phyloP scores from a whole-genome alignment of 2,888 invertebrate genomes.

The Eristalis pertinax region DNA sequence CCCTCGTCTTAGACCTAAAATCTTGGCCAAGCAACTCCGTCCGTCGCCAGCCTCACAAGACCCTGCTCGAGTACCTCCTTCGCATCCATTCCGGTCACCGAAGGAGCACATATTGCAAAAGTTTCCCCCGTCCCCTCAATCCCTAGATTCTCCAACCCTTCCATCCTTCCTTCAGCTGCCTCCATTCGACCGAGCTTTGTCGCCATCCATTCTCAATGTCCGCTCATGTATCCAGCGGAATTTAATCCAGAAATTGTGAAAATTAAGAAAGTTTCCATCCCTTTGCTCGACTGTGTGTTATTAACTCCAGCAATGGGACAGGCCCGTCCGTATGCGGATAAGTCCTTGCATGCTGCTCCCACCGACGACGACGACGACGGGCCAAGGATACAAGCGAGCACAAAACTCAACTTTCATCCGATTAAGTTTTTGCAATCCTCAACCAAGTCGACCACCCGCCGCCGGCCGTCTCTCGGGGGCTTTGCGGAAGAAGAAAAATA shows the following conservation, averaged over 20 bases:
- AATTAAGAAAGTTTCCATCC: constrained; percentile 65
- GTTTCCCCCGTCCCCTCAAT: not conserved
- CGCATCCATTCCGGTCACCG: not conserved
- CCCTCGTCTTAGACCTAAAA: too few relatives aligned
- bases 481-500: constrained; percentile 41
- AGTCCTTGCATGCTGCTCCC: constrained; percentile 52
- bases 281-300: constrained; percentile 28
- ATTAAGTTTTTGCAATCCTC: constrained; percentile 63
- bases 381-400: constrained; percentile 31
- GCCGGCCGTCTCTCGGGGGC: not conserved
- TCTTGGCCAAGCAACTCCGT: not conserved
- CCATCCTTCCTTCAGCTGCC: not conserved
- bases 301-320: constrained; percentile 43
- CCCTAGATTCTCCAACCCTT: not conserved
- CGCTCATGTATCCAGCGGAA: constrained; percentile 53
- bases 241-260: constrained; percentile 66
- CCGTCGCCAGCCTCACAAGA: not conserved
- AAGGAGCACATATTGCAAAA: not conserved
- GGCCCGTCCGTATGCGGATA: constrained; percentile 32
- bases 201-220: constrained; percentile 43
- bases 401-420: constrained; percentile 59
- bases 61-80: not conserved
- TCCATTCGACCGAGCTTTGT: not conserved
- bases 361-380: constrained; percentile 11
- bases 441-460: not conserved